Percentiles rank a stretch among this genome's conserved stretches.
Evolutionary conservation across 2,888 invertebrate genomes (phyloP).

Genomic region (Heliothis peltigera): DNA sequence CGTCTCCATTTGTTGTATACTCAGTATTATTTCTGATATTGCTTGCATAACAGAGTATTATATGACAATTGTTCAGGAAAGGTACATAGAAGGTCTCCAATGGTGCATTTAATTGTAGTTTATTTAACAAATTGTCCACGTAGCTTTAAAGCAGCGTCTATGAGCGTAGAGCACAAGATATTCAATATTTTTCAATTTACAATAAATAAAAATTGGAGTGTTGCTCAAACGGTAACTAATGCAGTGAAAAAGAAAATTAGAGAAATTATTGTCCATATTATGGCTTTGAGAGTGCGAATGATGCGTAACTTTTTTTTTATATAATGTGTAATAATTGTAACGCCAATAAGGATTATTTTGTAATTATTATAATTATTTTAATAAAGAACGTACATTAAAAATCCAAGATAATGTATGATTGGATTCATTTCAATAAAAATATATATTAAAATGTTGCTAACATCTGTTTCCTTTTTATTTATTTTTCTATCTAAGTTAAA

Average conservation of each 20-base stretch:
- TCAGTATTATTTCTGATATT: slow-evolving; percentile 83
- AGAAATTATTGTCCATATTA: slow-evolving; percentile 81
- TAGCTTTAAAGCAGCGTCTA: slow-evolving; percentile 85
- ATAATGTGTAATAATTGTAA: slow-evolving; percentile 83
- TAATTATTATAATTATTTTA: slow-evolving; percentile 89
- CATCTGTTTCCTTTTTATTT: slow-evolving; percentile 79
- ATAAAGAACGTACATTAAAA: slow-evolving; percentile 85
- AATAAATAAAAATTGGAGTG: slow-evolving; percentile 71
- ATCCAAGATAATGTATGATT: slow-evolving; percentile 89
- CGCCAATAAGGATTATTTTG: slow-evolving; percentile 88
- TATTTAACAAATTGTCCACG: slow-evolving; percentile 86
- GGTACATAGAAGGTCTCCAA: slow-evolving; percentile 75
- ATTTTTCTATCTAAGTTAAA: slow-evolving; percentile 18
- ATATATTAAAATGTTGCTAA: slow-evolving; percentile 91
- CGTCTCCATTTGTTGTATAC: slow-evolving; percentile 67
- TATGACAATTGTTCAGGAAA: slow-evolving; percentile 69
- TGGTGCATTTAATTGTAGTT: slow-evolving; percentile 89
- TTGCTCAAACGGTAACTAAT: slow-evolving; percentile 81
- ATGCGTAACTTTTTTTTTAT: slow-evolving; percentile 80
- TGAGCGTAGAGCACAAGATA: slow-evolving; percentile 83
- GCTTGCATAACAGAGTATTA: slow-evolving; percentile 80
- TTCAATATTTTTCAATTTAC: slow-evolving; percentile 79
- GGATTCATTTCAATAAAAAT: slow-evolving; percentile 90
- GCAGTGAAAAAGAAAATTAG: slow-evolving; percentile 71
- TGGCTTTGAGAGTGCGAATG: slow-evolving; percentile 81